Conservation (phyloP, 2,113 vertebrate species). For the Anolis carolinensis region DNA sequence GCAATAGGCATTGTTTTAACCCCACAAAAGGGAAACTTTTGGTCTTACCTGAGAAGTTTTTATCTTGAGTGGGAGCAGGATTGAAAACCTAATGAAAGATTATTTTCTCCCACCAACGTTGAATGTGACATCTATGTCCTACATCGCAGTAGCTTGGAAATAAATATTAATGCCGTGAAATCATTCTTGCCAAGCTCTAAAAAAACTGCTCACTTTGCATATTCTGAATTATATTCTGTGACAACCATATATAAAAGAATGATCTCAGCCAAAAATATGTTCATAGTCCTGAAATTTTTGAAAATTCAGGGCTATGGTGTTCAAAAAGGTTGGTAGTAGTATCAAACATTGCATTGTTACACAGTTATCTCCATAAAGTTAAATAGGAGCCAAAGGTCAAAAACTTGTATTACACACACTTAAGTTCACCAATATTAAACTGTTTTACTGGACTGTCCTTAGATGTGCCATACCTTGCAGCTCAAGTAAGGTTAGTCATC, state of each 20-base stretch:
- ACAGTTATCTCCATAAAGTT: not conserved
- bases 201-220: not conserved
- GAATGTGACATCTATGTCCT: too few relatives aligned
- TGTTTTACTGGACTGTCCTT: not conserved
- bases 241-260: not conserved
- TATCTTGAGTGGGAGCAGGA: not conserved
- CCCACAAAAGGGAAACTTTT: not conserved
- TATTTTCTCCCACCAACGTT: not conserved
- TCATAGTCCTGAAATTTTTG: not conserved
- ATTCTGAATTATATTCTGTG: not conserved
- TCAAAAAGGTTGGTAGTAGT: not conserved
- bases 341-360: not conserved
- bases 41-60: conserved; percentile 7
- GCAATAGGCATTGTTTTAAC: not conserved
- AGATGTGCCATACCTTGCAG: not conserved
- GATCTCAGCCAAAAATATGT: not conserved
- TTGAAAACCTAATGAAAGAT: not conserved
- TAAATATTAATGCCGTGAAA: not conserved
- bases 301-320: not conserved
- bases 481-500: not conserved
- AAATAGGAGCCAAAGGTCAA: not conserved
- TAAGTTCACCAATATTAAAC: not conserved
- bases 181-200: not conserved
- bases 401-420: not conserved
- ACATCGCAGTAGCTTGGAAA: not conserved